Conservation (phyloP, 2,113 vertebrate species). For the Varanus komodoensis region DNA sequence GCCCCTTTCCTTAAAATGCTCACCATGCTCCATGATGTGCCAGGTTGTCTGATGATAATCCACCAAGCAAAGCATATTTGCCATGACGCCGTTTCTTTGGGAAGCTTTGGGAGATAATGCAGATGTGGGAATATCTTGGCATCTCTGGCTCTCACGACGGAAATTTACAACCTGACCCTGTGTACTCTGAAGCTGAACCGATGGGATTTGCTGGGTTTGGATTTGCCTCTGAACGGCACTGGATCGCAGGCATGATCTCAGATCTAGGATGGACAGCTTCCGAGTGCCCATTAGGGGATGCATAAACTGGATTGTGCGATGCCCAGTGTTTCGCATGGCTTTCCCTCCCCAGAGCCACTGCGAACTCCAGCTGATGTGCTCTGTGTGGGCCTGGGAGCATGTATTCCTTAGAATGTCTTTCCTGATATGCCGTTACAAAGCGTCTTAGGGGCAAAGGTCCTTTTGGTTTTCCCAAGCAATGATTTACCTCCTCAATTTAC, state of each 20-base stretch:
- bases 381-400: too few species aligned
- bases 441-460: slow-evolving; percentile 72
- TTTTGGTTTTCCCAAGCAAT: slow-evolving; percentile 67
- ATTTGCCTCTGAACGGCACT: not conserved
- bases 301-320: not conserved
- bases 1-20: not conserved
- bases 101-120: slow-evolving; percentile 8
- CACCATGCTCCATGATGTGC: not conserved
- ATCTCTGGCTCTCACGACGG: too few species aligned
- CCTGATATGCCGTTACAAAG: slow-evolving; percentile 69
- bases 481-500: slow-evolving; percentile 44
- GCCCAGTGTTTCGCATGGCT: too few species aligned
- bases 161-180: not conserved
- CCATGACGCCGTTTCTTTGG: not conserved
- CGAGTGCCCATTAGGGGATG: slow-evolving; percentile 3
- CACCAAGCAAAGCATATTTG: not conserved
- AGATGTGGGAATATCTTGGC: not conserved
- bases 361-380: slow-evolving; percentile 38
- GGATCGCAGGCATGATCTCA: slow-evolving; percentile 21
- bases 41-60: not conserved
- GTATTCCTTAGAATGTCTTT: not conserved
- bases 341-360: slow-evolving; percentile 39
- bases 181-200: slow-evolving; percentile 5
- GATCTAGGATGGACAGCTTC: slow-evolving; percentile 11
- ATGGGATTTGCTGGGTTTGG: not conserved